A percentile compares a stretch with the other conserved stretches of the same genome.
These are phyloP conservation scores for Thripadectes ignobilis DNA, from an alignment of 2,797 vertebrate genomes.

Conservation along the genomic window DNA sequence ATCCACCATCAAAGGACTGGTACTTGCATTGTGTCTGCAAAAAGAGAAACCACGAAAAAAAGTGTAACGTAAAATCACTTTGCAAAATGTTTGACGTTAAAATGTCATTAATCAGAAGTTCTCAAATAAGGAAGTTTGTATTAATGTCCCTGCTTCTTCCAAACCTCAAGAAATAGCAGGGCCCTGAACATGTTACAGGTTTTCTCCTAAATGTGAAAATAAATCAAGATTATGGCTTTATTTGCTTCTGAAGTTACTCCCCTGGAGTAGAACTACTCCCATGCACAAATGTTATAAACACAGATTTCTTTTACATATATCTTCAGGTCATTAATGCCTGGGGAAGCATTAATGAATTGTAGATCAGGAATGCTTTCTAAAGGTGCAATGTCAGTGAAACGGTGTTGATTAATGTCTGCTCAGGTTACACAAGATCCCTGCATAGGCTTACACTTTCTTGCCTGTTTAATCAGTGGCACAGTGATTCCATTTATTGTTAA, in stretches of 20 bases:
- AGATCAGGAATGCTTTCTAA: not conserved
- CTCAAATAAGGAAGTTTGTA: not conserved
- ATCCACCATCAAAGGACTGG: not conserved
- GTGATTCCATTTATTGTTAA: not conserved
- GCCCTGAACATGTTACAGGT: not conserved
- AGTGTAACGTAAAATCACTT: rapidly evolving
- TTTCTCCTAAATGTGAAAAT: not conserved
- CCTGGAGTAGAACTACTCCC: not conserved
- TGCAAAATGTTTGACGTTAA: not conserved
- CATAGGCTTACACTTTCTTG: not conserved
- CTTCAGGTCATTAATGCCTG: not conserved
- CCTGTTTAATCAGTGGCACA: not conserved
- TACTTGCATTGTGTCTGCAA: not conserved
- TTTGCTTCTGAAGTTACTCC: not conserved
- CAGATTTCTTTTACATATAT: not conserved
- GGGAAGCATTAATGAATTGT: not conserved
- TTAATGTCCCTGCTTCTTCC: not conserved
- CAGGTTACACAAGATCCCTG: not conserved
- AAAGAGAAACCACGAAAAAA: not conserved
- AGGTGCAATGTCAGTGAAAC: not conserved
- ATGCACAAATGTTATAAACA: not conserved
- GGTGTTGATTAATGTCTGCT: not conserved
- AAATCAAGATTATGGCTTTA: not conserved
- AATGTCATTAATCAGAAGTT: not conserved
- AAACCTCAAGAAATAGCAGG: not conserved